Conservation (phyloP, 1,140 invertebrate species). For the Cataglyphis hispanica region DNA sequence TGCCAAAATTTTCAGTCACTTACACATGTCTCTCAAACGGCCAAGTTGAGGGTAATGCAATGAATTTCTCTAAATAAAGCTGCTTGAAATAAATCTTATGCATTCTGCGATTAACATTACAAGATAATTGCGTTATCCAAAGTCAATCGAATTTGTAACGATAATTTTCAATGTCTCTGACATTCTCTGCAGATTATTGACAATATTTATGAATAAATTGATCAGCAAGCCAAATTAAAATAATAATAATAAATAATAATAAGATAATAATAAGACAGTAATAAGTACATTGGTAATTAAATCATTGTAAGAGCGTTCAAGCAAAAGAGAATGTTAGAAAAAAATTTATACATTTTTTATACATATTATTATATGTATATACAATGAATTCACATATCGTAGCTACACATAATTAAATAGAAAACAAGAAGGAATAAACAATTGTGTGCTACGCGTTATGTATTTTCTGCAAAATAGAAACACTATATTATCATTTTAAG, state of each 20-base stretch:
- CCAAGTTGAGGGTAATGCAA: conserved; percentile 20
- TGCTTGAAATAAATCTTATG: conserved; percentile 7
- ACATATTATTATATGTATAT: not conserved
- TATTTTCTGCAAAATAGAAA: not conserved
- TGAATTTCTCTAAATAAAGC: conserved; percentile 53
- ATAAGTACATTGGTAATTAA: conserved; percentile 2
- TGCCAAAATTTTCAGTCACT: conserved; percentile 60
- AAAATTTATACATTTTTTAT: not conserved
- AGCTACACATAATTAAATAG: not conserved
- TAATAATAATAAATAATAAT: too few relatives aligned
- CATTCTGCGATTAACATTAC: not conserved
- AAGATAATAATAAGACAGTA: too few relatives aligned
- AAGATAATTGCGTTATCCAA: not conserved
- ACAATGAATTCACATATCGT: not conserved
- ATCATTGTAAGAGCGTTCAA: not conserved
- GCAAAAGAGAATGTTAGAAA: not conserved
- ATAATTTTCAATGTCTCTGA: not conserved
- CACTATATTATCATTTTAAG: not conserved
- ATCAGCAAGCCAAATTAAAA: not conserved
- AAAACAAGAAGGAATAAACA: not conserved
- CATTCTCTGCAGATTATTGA: not conserved
- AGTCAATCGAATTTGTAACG: not conserved
- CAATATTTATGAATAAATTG: not conserved
- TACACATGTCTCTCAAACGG: not conserved
- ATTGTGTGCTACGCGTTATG: not conserved